Base-by-base conservation (phyloP, 2,888 invertebrate species). In the Nebria brevicollis region DNA sequence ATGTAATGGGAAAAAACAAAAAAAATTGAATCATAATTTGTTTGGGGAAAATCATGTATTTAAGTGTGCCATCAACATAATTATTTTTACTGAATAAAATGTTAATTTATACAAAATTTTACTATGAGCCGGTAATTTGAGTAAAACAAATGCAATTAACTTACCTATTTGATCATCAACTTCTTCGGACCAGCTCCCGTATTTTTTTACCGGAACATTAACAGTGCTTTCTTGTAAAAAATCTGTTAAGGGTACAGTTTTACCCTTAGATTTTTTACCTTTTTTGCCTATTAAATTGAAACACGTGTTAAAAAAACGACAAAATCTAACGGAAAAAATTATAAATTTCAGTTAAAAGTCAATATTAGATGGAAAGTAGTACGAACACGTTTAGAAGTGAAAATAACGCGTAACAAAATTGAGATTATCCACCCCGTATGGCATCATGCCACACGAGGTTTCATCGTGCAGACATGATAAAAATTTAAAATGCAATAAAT, bases 261-360 rank as follows among this genome's bases (percentile, higher is more conserved):
- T 95, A 88, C 95, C 95, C 92, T 96, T 96, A 89, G 92, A 92
- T 91, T 95, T 97, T 91, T 94, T 96, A 89, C 92, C 93, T 92
- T 95, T 96, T 92, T 94, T 96, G 90, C 93, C 95, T 95, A 91
- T 77, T 86, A 88, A 77, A 83, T 73, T 72, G 73, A 43, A 41
- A 10, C 2, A 34, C 34, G 34, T 34, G 34, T 34, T 34, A 78
- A 65, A 79, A 83, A 82, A 82, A 77, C 66, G 20, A 43, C 43
- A 74, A 77, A 77, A 72, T 72, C 20, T 25, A 82, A 11, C 13
- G 8, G 43, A 43, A 43, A 54, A 6, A 54, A 11, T 54, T 42
- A 75, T 82, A 84, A 77, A 76, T 80, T 75, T 42, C 66, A 79
- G 34, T 4, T 15, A 70, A 11, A 70, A 70, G 1, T 25, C 7